phyloP scores from a whole-genome alignment of 2,888 invertebrate genomes.

The Argyra leucocephala region DNA sequence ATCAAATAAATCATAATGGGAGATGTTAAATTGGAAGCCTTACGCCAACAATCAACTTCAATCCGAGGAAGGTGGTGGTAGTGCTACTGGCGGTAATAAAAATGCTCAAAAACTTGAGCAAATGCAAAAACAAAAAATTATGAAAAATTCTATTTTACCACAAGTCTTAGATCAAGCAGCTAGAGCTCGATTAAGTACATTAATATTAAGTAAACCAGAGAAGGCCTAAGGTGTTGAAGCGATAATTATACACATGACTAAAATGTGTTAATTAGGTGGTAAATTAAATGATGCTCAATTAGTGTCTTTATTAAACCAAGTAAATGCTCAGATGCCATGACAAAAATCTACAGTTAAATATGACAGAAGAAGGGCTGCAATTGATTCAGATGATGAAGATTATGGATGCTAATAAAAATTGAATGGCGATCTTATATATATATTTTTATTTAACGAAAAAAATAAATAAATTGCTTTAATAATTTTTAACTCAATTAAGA shows the following conservation, averaged over 20 bases:
- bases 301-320: conserved; percentile 71
- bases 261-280: conserved; percentile 74
- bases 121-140: conserved; percentile 67
- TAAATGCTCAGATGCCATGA: conserved; percentile 75
- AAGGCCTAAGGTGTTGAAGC: conserved; percentile 91
- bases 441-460: neutral
- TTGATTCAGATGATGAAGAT: conserved; percentile 68
- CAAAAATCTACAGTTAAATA: conserved; percentile 76
- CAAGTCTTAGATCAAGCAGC: conserved; percentile 92
- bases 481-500: neutral
- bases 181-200: conserved; percentile 86
- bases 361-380: conserved; percentile 76
- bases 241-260: conserved; percentile 90
- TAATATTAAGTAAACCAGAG: conserved; percentile 89
- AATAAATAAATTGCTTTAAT: neutral
- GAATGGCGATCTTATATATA: neutral
- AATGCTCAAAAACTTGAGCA: conserved; percentile 60
- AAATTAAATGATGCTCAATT: conserved; percentile 80
- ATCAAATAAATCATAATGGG: no score
- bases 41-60: conserved; percentile 76
- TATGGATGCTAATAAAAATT: conserved; percentile 40
- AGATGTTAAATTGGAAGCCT: conserved; percentile 72
- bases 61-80: conserved; percentile 50
- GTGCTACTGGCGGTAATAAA: conserved; percentile 43
- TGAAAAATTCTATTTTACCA: conserved; percentile 75